Evolutionary conservation across 64 coral and sea anemone genomes (phyloP), one percentile per base, ranked within the genome.

Genomic region (Montipora sp.): DNA sequence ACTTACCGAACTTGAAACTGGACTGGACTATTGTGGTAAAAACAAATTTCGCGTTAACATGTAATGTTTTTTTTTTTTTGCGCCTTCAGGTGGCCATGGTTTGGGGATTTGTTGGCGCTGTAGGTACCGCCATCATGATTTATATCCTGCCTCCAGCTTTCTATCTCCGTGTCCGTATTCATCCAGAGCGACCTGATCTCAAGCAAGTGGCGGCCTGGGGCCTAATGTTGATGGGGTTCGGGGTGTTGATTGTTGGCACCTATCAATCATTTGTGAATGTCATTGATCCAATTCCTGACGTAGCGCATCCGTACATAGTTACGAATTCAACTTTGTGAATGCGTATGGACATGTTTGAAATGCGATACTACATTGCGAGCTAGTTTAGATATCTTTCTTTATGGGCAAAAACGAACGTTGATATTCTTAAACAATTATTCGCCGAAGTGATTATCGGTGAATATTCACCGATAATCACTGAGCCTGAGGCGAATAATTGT

Each of bases 21-120:
- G 24, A 24, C 24, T 24, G n/a, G n/a, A n/a, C 23, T 24, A 24
- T 36, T 36, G 27, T 36, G 27, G 27, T 36, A 36, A 36, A 36
- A 36, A 36, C 36, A 36, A 11, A 8, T 57, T 57, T 57, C 6
- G 53, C 11, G 53, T 57, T 57, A 6, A 6, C 53, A 6, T 57
- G 6, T 57, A 11, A 8, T 11, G 11, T 57, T 6, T 57, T 11
- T 57, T 7, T 10, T 6, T 57, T 19, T 9, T 47, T 92, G 12
- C 79, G 19, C 48, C 53, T 73, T 3, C 48, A 97, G 95, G 95
- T 97, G 45, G 92, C 95, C 7, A 97, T 97, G 92, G 95, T 97
- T 53, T 97, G 95, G 95, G 92, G 95, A n/a, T 97, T 97, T 77
- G 95, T 94, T 61, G 95, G 95, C 21, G 95, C 92, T 2, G 89